Conservation (phyloP, 64 coral and sea anemone genomes). For the Pocillopora verrucosa region DNA sequence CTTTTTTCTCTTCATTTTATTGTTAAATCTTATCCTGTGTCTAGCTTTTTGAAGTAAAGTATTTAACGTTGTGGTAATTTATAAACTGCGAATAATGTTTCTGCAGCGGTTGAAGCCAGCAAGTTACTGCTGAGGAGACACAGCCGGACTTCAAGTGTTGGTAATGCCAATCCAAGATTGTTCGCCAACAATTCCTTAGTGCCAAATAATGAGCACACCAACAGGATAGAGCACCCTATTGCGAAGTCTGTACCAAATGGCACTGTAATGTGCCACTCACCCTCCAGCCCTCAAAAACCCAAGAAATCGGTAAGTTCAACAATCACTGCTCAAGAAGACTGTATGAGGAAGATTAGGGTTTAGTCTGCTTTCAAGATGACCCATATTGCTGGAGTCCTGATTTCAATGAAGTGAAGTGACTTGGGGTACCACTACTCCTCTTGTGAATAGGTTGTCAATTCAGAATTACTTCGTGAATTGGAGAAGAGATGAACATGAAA, state of each 20-base stretch:
- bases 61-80: not conserved
- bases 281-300: conserved; percentile 80
- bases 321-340: no score
- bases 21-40: not conserved
- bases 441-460: no score
- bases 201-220: conserved; percentile 47
- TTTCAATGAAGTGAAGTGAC: no score
- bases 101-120: conserved; percentile 54
- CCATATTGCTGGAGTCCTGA: no score
- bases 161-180: conserved; percentile 65
- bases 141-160: conserved; percentile 72
- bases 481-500: no score
- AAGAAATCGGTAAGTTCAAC: conserved; percentile 24
- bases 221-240: conserved; percentile 54
- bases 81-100: not conserved
- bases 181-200: conserved; percentile 63
- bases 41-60: not conserved
- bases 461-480: no score
- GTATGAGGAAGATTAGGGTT: no score
- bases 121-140: conserved; percentile 59
- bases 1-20: not conserved
- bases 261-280: conserved; percentile 43
- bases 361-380: no score
- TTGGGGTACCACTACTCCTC: no score
- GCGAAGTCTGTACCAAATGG: conserved; percentile 56